phyloP scores from a whole-genome alignment of 1,140 invertebrate genomes.

The Choristoneura fumiferana region DNA sequence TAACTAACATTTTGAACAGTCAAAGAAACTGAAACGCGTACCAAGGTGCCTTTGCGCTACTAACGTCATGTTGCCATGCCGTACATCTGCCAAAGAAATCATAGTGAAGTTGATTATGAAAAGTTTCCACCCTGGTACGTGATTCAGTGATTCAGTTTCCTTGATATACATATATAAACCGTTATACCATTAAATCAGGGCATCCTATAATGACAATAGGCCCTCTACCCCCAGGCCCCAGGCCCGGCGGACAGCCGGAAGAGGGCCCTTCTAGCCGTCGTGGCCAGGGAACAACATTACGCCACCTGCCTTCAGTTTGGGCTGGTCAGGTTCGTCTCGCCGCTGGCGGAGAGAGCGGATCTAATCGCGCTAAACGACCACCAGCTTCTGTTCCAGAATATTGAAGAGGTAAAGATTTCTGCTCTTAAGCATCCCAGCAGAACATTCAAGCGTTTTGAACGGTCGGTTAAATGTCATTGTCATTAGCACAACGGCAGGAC shows the following conservation, averaged over 20 bases:
- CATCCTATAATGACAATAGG: constrained; percentile 10
- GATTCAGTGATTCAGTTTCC: too few relatives aligned
- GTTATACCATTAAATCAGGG: not conserved
- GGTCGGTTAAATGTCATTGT: too few relatives aligned
- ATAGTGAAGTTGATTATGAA: too few relatives aligned
- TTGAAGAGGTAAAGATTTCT: constrained; percentile 82
- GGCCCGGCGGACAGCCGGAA: constrained; percentile 56
- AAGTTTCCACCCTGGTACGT: too few relatives aligned
- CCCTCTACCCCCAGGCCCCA: constrained; percentile 46
- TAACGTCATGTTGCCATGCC: too few relatives aligned
- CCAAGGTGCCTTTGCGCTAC: too few relatives aligned
- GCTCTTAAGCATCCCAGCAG: not conserved
- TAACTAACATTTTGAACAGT: too few relatives aligned
- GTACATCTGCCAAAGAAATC: too few relatives aligned
- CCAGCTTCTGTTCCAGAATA: constrained; percentile 88
- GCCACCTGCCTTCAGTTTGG: constrained; percentile 86
- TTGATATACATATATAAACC: too few relatives aligned
- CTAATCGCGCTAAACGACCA: constrained; percentile 86
- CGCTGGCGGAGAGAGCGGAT: constrained; percentile 85
- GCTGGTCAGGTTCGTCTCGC: constrained; percentile 85
- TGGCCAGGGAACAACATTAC: constrained; percentile 85
- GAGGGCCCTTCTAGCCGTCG: constrained; percentile 65
- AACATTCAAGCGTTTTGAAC: too few relatives aligned
- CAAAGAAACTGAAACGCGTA: too few relatives aligned
- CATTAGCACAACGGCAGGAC: too few relatives aligned